Base-by-base conservation (phyloP, 1,140 invertebrate species). In the Cataglyphis hispanica region DNA sequence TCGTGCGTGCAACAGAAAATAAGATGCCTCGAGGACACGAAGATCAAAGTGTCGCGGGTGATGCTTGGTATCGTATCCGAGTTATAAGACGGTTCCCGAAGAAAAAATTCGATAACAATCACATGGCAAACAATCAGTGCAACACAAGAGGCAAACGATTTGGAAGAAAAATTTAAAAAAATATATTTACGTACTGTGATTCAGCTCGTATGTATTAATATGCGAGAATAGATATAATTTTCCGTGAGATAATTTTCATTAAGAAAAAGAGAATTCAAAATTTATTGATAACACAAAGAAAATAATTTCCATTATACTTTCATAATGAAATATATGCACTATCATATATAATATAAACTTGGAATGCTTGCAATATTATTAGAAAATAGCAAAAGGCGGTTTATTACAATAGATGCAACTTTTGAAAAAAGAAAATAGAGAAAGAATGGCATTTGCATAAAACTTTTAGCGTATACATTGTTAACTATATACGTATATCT, bases 1-100 rank as follows among this genome's bases (percentile, higher is more conserved):
- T 83, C 31, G 64, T 72, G 40, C 37, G 37, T 81, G 53, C 58
- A 60, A 61, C 40, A 40, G 37, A 83, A 83, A 81, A 81, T 60
- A 81, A 46, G 53, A 60, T 46, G 67, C 37, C 67, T 34, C 25
- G 67, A 60, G 56, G n/a, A 60, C 34, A 83, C 37, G 25, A 60
- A 83, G 78, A 83, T 83, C 78, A 83, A 74, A 83, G 53, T 61
- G 40, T 74, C 56, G 10, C 53, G 46, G 25, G 1, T 19, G 25
- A 60, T 19, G 27, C 19, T 50, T 16, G 13, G n/a, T 67, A 60
- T 78, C 27, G 27, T 11, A 60, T 56, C 19, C 5, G 37, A 2
- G 10, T 43, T 40, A 69, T 76, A 61, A 61, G 16, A 43, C 13
- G 8, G 13, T 13, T n/a, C 19, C 19, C 16, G 25, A 43, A 58